Evolutionary conservation across 2,113 vertebrate species (phyloP).

Genomic region (Xenus cinereus): DNA sequence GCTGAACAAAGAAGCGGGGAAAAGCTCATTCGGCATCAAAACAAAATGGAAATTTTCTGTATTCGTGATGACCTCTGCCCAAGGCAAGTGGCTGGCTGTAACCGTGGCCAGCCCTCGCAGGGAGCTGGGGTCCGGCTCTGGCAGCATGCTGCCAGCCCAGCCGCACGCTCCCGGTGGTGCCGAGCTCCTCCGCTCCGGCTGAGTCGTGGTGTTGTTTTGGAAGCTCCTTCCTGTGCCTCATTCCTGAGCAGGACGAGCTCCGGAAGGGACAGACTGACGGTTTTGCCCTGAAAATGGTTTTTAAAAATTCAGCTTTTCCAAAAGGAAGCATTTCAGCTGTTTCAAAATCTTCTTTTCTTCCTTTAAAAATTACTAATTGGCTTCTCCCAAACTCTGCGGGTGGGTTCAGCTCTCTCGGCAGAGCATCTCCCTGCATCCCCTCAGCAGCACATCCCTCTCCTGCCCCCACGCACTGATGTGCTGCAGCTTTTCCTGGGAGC

Average conservation of each 20-base stretch:
- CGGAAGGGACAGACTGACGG: neutral
- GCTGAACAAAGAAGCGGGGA: neutral
- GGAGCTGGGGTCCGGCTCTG: neutral
- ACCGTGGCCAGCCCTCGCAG: rapidly evolving
- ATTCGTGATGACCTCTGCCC: neutral
- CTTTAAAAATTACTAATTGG: neutral
- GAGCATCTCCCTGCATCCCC: neutral
- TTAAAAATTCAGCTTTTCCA: neutral
- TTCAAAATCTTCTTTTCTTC: neutral
- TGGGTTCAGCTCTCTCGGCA: neutral
- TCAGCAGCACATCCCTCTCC: neutral
- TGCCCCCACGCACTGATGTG: rapidly evolving
- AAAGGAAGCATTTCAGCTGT: neutral
- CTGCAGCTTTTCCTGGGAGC: rapidly evolving
- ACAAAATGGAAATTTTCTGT: neutral
- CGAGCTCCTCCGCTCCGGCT: neutral
- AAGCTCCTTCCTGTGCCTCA: slow-evolving; percentile 63
- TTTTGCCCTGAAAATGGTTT: neutral
- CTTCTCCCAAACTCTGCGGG: neutral
- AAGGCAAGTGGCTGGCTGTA: neutral
- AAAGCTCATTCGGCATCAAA: neutral
- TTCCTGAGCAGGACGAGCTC: slow-evolving; percentile 15
- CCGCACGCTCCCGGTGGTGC: rapidly evolving
- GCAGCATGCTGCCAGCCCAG: neutral
- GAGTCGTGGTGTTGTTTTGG: neutral